Evolutionary conservation across 2,113 vertebrate species (phyloP), one percentile per base, ranked within the genome.

Genomic region (Turnix velox): DNA sequence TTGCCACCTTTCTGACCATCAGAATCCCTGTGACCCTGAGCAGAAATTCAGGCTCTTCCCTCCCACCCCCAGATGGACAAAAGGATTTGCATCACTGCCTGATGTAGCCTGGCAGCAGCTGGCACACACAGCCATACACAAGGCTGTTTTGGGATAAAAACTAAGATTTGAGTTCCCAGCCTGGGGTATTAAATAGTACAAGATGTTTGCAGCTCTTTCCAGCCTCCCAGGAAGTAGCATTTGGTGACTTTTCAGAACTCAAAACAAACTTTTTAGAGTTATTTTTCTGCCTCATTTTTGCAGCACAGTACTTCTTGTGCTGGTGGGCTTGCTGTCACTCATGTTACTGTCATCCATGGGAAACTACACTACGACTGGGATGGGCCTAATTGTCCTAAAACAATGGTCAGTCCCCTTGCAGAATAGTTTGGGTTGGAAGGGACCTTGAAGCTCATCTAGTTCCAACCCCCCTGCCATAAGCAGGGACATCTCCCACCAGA

Each of bases 171-270:
- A 57, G 65, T 39, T 93, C 65, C 77, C 54, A 92, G 54, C 49
- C 54, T 4, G 24, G 37, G 33, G 75, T 68, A 71, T 57, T 66
- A 77, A 65, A 80, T 76, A 79, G 78, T 74, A 84, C 40, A 71
- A 71, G 73, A 63, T 18, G 92, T 2, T 51, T 17, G 4, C 27
- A 40, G 78, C 45, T 62, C 79, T 66, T 85, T 95, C 79, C 89
- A 95, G 78, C 48, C 37, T 75, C 69, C 42, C 66, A 83, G 84
- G 78, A 82, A 65, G 69, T 37, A 83, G 51, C 33, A 72, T 66
- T 90, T 79, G 31, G 73, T 94, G 92, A 87, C 37, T 93, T 96
- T 93, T 93, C 80, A 75, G 85, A 93, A 51, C 42, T 79, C 82
- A 66, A 14, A 12, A 16, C 3, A 4, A 78, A 59, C 17, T 37